Evolutionary conservation across 2,113 vertebrate species (phyloP).

Genomic region (Acrocephalus arundinaceus): DNA sequence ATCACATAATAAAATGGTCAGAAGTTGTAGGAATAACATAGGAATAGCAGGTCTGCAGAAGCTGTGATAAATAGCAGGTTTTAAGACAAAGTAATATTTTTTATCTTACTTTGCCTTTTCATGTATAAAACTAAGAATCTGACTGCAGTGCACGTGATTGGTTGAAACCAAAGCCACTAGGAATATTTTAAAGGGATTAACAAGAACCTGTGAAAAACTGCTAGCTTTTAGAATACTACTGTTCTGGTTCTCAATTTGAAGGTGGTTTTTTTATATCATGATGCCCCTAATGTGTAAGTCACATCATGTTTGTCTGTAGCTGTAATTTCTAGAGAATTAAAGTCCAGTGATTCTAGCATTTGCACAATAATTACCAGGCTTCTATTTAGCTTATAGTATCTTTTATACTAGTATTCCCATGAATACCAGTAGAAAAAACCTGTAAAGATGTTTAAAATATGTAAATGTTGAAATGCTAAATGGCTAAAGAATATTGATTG

Average conservation of each 20-base stretch:
- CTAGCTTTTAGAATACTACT: background rate
- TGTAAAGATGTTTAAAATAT: background rate
- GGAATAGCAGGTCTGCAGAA: background rate
- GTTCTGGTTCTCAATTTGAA: background rate
- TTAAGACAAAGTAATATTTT: background rate
- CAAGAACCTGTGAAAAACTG: background rate
- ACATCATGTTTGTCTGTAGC: background rate
- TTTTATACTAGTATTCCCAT: background rate
- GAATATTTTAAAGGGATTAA: background rate
- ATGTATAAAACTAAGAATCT: background rate
- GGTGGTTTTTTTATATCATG: background rate
- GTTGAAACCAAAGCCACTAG: background rate
- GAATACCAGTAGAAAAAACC: background rate
- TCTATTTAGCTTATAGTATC: background rate
- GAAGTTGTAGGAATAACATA: background rate
- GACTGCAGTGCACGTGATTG: background rate
- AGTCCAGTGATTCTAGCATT: background rate
- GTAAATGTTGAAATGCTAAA: background rate
- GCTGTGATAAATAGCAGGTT: background rate
- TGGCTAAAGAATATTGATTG: background rate
- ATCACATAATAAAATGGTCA: background rate
- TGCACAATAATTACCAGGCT: background rate
- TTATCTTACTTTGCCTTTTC: background rate
- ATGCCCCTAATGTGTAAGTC: background rate
- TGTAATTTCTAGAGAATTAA: background rate